Evolutionary conservation across 1,140 invertebrate species (phyloP).

Genomic region (Branchinecta lindahli): DNA sequence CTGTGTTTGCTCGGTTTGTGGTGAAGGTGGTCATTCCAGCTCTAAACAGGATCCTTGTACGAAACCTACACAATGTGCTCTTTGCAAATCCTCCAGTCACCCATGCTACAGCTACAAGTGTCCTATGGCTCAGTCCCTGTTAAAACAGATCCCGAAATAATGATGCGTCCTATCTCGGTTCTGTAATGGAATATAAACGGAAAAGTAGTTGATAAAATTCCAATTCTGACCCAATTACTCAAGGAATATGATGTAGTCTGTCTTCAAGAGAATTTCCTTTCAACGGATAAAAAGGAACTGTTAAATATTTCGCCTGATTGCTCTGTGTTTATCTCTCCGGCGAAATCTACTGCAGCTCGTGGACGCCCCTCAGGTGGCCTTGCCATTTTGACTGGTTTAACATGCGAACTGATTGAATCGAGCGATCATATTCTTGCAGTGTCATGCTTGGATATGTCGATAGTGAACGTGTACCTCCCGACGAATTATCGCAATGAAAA

Average conservation of each 20-base stretch:
- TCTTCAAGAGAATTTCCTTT: conserved; percentile 9
- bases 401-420: neutral
- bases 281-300: conserved; percentile 1
- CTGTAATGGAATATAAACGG: conserved; percentile 2
- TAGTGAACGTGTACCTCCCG: conserved; percentile 4
- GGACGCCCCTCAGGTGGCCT: conserved; percentile 6
- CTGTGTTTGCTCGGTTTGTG: conserved; percentile 8
- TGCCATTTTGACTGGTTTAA: conserved; percentile 5
- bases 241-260: conserved; percentile 4
- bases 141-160: conserved; percentile 5
- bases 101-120: conserved; percentile 8
- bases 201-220: conserved; percentile 4
- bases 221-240: conserved; percentile 5
- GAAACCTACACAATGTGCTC: neutral
- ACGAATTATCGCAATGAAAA: conserved; percentile 9
- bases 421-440: conserved; percentile 8
- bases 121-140: conserved; percentile 7
- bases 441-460: conserved; percentile 4
- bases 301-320: conserved; percentile 1
- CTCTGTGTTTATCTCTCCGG: conserved; percentile 4
- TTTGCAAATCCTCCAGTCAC: conserved; percentile 8
- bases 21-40: neutral
- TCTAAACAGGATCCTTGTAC: neutral
- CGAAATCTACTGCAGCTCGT: neutral
- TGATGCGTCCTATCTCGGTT: neutral